A percentile compares a stretch with the other conserved stretches of the same genome.
Evolutionary conservation across 2,888 invertebrate species (phyloP).

Genomic region (Drosophila peninsularis): DNA sequence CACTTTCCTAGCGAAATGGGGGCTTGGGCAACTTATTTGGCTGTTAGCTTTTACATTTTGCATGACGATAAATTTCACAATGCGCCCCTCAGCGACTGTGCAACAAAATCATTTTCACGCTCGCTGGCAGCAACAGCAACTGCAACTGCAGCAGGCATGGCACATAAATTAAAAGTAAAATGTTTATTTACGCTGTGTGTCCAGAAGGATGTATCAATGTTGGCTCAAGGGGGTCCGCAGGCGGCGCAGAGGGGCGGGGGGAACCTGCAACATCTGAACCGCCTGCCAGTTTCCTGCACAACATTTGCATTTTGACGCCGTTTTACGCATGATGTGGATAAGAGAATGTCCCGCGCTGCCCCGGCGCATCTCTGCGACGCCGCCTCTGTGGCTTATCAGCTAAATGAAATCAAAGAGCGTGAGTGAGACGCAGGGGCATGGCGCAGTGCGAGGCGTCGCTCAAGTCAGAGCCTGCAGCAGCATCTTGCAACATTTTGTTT

Average conservation of each 20-base stretch:
- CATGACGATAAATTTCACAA: conserved; percentile 59
- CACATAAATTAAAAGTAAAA: conserved; percentile 75
- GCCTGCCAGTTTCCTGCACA: conserved; percentile 66
- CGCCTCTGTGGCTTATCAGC: conserved; percentile 60
- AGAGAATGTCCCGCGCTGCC: conserved; percentile 16
- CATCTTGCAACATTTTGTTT: conserved; percentile 77
- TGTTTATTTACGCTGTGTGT: conserved; percentile 70
- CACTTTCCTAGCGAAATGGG: conserved; percentile 19
- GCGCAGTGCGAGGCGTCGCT: conserved; percentile 12
- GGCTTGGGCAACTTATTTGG: conserved; percentile 43
- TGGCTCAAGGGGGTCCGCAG: neutral
- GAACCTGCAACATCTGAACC: conserved; percentile 33
- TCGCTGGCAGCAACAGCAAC: conserved; percentile 37
- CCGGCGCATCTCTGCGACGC: too few relatives aligned
- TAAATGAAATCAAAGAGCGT: conserved; percentile 63
- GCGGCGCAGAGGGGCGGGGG: neutral
- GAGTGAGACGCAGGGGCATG: conserved; percentile 5
- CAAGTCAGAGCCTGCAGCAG: conserved; percentile 65
- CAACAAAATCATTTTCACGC: conserved; percentile 70
- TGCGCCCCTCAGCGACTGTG: conserved; percentile 55
- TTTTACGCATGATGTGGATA: conserved; percentile 72
- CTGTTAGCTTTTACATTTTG: conserved; percentile 28
- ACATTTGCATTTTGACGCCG: conserved; percentile 77
- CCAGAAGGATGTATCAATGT: conserved; percentile 51
- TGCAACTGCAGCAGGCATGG: conserved; percentile 23